Conservation (phyloP, 2,113 vertebrate species). For the Macquaria australasica region DNA sequence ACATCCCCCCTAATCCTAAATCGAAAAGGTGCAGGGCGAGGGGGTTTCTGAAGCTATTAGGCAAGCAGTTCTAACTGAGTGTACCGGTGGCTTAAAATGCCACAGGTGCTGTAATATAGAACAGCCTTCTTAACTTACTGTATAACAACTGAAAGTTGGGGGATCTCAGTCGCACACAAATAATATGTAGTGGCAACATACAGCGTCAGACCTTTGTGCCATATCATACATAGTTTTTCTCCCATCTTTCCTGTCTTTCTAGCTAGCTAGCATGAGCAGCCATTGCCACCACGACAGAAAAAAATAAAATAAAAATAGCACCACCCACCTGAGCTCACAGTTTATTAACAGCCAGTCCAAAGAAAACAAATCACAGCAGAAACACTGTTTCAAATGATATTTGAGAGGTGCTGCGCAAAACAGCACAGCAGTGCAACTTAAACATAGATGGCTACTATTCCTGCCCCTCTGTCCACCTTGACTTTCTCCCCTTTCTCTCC, state of each 20-base stretch:
- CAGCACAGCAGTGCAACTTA: background rate
- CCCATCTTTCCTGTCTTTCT: background rate
- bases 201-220: background rate
- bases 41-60: background rate
- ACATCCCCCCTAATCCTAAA: no score
- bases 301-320: background rate
- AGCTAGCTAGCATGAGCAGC: background rate
- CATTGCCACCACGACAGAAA: background rate
- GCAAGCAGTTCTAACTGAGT: background rate
- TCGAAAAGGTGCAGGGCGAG: background rate
- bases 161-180: background rate
- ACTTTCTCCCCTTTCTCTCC: constrained; percentile 38
- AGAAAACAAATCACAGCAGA: background rate
- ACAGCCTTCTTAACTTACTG: background rate
- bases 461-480: constrained; percentile 41
- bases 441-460: constrained; percentile 10
- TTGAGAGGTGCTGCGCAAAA: constrained; percentile 14
- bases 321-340: background rate
- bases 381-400: constrained; percentile 4
- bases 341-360: background rate
- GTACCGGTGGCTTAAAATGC: background rate
- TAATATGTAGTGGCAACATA: no score
- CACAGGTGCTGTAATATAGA: background rate
- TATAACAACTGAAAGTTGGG: background rate
- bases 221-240: background rate